These are phyloP conservation scores for Rousettus leschenaultii DNA, from an alignment of 2,113 vertebrate species.

Conservation along the genomic window DNA sequence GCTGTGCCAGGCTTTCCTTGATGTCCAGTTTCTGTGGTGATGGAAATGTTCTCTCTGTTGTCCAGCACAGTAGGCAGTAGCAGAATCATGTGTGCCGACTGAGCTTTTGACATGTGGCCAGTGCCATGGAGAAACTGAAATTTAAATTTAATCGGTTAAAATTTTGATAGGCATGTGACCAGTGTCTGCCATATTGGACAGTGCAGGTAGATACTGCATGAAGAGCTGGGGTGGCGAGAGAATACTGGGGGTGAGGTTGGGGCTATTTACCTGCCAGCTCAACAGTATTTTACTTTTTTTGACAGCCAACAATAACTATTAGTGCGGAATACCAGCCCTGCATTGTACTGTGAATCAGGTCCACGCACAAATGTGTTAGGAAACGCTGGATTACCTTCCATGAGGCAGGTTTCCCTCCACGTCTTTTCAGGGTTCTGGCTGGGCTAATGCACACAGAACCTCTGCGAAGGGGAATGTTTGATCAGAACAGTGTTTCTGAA, in stretches of 20 bases:
- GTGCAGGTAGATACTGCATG: not conserved
- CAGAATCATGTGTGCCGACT: not conserved
- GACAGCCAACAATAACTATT: not conserved
- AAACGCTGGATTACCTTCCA: not conserved
- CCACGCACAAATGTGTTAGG: not conserved
- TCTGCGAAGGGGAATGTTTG: not conserved
- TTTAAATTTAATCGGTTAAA: not conserved
- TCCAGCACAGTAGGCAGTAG: not conserved
- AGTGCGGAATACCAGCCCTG: not conserved
- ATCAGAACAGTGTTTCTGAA: constrained; percentile 9
- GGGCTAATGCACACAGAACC: not conserved
- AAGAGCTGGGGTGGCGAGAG: not conserved
- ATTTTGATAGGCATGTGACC: not conserved
- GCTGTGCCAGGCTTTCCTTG: not conserved
- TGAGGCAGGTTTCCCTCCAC: not conserved
- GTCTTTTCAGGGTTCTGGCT: not conserved
- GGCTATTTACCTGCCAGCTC: not conserved
- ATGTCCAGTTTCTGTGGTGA: not conserved
- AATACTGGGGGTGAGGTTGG: not conserved
- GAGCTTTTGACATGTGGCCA: not conserved
- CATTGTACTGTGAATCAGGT: not conserved
- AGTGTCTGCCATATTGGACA: not conserved
- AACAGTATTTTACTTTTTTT: not conserved
- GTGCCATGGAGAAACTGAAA: not conserved
- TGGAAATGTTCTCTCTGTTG: not conserved